Conservation (phyloP, 1,140 invertebrate genomes). For the Copidosoma floridanum region DNA sequence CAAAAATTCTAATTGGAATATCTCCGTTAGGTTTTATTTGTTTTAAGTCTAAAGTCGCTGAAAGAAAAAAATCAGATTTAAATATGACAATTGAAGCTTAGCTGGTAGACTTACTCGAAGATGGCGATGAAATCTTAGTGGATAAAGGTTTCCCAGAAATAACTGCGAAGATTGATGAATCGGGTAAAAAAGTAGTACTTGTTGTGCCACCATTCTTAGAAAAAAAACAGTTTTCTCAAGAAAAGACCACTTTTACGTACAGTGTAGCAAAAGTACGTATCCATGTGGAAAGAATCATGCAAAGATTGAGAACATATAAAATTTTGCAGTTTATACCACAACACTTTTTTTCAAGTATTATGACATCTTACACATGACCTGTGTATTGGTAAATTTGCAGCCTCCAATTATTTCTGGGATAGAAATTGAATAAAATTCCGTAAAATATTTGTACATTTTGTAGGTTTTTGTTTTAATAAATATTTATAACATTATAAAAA, state of each 20-base stretch:
- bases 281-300: slow-evolving; percentile 41
- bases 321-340: slow-evolving; percentile 20
- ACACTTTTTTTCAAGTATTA: not conserved
- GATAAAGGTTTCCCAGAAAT: slow-evolving; percentile 41
- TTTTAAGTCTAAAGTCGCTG: slow-evolving; percentile 27
- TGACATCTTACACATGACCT: too few species aligned
- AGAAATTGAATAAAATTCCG: not conserved
- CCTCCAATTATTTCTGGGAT: not conserved
- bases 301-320: slow-evolving; percentile 34
- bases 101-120: slow-evolving; percentile 38
- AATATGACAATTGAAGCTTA: slow-evolving; percentile 30
- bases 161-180: not conserved
- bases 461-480: not conserved
- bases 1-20: slow-evolving; percentile 25
- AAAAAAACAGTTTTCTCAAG: slow-evolving; percentile 32
- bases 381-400: not conserved
- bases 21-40: slow-evolving; percentile 25
- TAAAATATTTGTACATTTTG: not conserved
- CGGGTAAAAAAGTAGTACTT: slow-evolving; percentile 20
- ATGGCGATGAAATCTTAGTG: slow-evolving; percentile 42
- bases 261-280: slow-evolving; percentile 42
- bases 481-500: not conserved
- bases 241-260: slow-evolving; percentile 38
- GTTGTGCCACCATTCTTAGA: slow-evolving; percentile 39
- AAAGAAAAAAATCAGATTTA: slow-evolving; percentile 11